Base-by-base conservation (phyloP, 2,888 invertebrate genomes). In the Cataglyphis altisquamis region DNA sequence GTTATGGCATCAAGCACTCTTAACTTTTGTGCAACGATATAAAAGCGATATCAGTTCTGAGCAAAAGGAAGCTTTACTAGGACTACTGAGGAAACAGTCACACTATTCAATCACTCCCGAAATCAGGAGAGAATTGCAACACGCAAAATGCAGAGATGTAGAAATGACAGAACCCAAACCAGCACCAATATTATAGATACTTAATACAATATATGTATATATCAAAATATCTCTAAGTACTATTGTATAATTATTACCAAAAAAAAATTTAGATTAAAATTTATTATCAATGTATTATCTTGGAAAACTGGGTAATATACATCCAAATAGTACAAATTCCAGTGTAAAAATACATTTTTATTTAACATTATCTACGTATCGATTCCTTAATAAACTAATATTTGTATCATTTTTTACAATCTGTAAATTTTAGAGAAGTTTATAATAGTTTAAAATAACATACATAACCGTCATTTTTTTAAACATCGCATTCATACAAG, bases 21-120 rank as follows among this genome's bases (percentile, higher is more conserved):
- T 99, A 78, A 98, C 98, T 6, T 99, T 99, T 95, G 97, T 97
- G 0, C 99, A 99, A 95, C 96, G 98, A 70, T 99, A 99, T 95
- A 99, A 99, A 95, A 97, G 97, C 84, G 99, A 99, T 94, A 97
- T 99, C 88, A 98, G 98, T 57, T 96, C 97, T 2, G 99, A 99
- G 92, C 99, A 99, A 95, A 97, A 97, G 92, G 98, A 98, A 92
- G 97, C 98, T 0, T 95, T 99, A 66, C 94, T 98, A 68, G 97
- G 97, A 87, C 96, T 99, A 60, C 94, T 99, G 29, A 96, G 96
- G 75, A 96, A 96, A 91, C 98, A 98, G 90, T 95, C 95, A 0
- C 97, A 97, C 94, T 96, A 96, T 66, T 95, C 96, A 21, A 97
- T 99, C 70, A 98, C 98, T 12, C 95, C 97, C 0, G 98, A 99